Conservation (phyloP, 2,113 vertebrate species). For the Phyllostomus discolor region DNA sequence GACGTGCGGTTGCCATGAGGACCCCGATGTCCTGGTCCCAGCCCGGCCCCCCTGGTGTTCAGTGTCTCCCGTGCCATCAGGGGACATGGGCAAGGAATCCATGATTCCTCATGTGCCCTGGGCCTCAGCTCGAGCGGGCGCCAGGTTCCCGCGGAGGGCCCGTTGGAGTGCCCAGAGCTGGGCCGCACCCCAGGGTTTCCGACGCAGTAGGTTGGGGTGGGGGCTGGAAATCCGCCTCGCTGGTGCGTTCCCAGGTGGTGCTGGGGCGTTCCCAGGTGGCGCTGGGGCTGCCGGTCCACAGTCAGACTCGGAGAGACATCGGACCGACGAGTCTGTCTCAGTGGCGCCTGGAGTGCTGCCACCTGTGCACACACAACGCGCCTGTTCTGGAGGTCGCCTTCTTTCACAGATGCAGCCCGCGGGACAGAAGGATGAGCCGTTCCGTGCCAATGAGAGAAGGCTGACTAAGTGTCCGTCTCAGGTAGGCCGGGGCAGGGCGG, state of each 20-base stretch:
- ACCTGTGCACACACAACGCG: neutral
- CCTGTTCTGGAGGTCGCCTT: neutral
- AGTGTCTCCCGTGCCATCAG: neutral
- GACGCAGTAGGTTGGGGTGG: neutral
- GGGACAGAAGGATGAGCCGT: conserved; percentile 69
- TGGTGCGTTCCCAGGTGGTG: neutral
- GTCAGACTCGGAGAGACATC: neutral
- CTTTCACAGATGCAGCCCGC: conserved; percentile 77
- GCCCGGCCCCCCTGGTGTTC: neutral
- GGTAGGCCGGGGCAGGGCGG: conserved; percentile 67
- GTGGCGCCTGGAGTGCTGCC: neutral
- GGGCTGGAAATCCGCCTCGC: neutral
- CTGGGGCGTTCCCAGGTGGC: neutral
- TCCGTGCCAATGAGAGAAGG: neutral
- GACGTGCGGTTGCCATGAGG: neutral
- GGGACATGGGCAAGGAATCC: neutral
- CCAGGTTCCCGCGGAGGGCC: too few species aligned
- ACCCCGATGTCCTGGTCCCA: accelerated
- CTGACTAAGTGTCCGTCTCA: conserved; percentile 74
- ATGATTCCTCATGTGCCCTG: accelerated
- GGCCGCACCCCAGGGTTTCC: too few species aligned
- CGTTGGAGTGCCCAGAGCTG: neutral
- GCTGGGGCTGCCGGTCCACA: neutral
- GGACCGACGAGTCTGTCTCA: neutral
- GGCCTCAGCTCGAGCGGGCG: accelerated